A percentile compares a stretch with the other conserved stretches of the same genome.
Evolutionary conservation across 1,140 invertebrate species (phyloP).

Genomic region (Hestina assimilis): DNA sequence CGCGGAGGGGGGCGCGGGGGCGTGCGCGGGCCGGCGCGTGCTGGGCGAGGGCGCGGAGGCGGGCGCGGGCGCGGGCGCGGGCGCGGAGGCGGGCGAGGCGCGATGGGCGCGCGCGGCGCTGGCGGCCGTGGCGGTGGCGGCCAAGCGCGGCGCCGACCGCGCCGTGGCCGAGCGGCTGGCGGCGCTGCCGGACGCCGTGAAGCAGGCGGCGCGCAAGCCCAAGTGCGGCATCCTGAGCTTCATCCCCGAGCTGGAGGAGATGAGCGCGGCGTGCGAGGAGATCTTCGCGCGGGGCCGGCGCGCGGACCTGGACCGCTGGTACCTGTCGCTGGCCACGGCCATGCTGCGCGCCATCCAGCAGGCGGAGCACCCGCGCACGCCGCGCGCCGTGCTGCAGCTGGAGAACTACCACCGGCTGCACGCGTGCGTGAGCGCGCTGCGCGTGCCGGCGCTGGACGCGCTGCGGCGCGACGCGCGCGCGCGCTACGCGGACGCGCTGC

Average conservation of each 20-base stretch:
- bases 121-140: conserved; percentile 80
- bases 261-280: conserved; percentile 91
- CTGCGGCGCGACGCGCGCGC: conserved; percentile 95
- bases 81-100: conserved; percentile 80
- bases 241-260: conserved; percentile 93
- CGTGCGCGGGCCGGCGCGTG: conserved; percentile 70
- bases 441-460: conserved; percentile 92
- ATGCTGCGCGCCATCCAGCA: conserved; percentile 92
- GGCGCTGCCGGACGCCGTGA: conserved; percentile 89
- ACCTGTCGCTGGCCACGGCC: conserved; percentile 89
- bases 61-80: conserved; percentile 22
- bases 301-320: conserved; percentile 98
- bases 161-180: conserved; percentile 93
- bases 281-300: conserved; percentile 94
- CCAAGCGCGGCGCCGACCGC: conserved; percentile 96
- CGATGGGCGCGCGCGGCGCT: conserved; percentile 82
- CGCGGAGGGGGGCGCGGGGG: conserved; percentile 22
- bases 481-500: conserved; percentile 93
- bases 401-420: conserved; percentile 98
- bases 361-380: conserved; percentile 94
- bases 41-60: conserved; percentile 79
- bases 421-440: conserved; percentile 91
- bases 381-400: conserved; percentile 96
- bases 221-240: conserved; percentile 96
- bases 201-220: conserved; percentile 80